Evolutionary conservation across 1,140 invertebrate species (phyloP).

Genomic region (Phthorimaea operculella): DNA sequence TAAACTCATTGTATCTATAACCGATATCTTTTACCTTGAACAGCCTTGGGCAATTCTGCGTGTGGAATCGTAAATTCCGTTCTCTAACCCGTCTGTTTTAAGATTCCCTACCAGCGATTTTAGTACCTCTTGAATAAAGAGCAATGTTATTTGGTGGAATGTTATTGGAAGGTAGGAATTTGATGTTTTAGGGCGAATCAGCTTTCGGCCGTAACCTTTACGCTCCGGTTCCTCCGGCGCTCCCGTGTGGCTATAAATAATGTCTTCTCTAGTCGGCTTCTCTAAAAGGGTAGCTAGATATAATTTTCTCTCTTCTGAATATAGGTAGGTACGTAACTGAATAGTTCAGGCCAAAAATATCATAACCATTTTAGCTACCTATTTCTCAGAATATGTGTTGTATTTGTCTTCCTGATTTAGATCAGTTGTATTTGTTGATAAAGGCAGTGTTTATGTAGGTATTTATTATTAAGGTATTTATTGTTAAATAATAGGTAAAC

Average conservation of each 20-base stretch:
- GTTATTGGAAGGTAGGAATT: not conserved
- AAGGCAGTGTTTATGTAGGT: too few species aligned
- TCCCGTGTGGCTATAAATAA: slow-evolving; percentile 1
- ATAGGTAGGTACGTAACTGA: too few species aligned
- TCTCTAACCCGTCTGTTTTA: not conserved
- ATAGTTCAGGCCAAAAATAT: too few species aligned
- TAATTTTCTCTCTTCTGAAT: too few species aligned
- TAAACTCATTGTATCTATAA: too few species aligned
- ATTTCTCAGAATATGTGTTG: too few species aligned
- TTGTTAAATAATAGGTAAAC: too few species aligned
- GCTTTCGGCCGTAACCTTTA: not conserved
- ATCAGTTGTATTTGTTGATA: too few species aligned
- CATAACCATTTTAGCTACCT: too few species aligned
- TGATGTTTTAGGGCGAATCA: not conserved
- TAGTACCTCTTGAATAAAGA: not conserved
- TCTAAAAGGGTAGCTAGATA: not conserved
- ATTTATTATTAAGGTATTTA: too few species aligned
- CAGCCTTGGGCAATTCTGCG: not conserved
- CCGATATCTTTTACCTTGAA: too few species aligned
- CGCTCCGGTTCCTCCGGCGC: not conserved
- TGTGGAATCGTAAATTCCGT: not conserved
- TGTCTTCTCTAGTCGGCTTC: not conserved
- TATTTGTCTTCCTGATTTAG: too few species aligned
- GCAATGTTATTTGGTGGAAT: not conserved
- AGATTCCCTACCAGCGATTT: not conserved